Percentiles rank a stretch among this genome's conserved stretches.
phyloP scores from a whole-genome alignment of 2,888 invertebrate species.

The Archips crataeganus region DNA sequence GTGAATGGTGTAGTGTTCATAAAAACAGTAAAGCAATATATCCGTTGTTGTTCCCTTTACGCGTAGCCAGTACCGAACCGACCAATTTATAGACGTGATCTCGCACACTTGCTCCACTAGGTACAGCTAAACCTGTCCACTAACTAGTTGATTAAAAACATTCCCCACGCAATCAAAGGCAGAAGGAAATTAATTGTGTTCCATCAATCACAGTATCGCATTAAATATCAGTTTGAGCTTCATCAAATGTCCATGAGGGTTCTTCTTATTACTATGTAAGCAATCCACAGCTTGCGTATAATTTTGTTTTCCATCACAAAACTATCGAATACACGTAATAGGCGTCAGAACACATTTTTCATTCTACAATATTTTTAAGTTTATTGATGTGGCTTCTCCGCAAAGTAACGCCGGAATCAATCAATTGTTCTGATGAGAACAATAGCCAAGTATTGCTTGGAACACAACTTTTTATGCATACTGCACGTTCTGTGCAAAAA shows the following conservation, averaged over 20 bases:
- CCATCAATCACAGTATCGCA: conserved; percentile 27
- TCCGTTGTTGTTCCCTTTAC: conserved; percentile 8
- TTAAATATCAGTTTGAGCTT: conserved; percentile 30
- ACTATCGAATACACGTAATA: not conserved
- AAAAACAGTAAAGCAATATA: conserved; percentile 30
- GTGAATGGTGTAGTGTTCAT: conserved; percentile 34
- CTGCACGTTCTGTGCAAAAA: not conserved
- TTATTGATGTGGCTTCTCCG: too few species aligned
- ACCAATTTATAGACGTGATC: conserved; percentile 38
- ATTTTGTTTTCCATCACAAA: conserved; percentile 2
- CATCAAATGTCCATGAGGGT: conserved; percentile 28
- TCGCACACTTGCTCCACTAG: conserved; percentile 28
- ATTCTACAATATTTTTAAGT: too few species aligned
- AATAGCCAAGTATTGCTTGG: not conserved
- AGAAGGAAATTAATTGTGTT: conserved; percentile 11
- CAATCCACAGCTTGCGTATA: conserved; percentile 37
- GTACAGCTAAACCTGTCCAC: conserved; percentile 5
- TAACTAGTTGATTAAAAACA: conserved; percentile 11
- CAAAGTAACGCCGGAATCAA: too few species aligned
- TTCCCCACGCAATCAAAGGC: not conserved
- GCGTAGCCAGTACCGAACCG: conserved; percentile 5
- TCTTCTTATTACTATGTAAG: conserved; percentile 22
- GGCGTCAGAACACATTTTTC: too few species aligned
- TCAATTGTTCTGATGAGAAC: not conserved
- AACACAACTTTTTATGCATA: not conserved